A percentile compares a stretch with the other conserved stretches of the same genome.
phyloP scores from a whole-genome alignment of 2,797 vertebrate genomes.

The Sandelia bainsii region DNA sequence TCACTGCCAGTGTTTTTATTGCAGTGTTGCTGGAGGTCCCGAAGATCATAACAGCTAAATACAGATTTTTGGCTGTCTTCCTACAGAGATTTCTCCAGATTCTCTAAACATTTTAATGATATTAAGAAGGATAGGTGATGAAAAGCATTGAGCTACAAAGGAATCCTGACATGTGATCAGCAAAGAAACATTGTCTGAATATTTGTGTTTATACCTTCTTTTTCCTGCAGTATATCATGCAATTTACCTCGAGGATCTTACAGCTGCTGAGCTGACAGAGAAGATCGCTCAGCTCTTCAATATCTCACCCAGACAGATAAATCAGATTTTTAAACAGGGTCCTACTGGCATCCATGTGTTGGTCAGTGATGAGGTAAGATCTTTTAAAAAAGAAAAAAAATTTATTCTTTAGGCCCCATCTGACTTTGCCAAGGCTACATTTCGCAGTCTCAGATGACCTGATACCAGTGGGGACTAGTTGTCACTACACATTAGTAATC shows the following conservation, averaged over 20 bases:
- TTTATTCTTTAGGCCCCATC: neutral
- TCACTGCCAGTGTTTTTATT: no score
- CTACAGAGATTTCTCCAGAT: no score
- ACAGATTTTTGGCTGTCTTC: no score
- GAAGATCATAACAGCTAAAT: no score
- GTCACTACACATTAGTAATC: neutral
- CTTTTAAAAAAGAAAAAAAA: no score
- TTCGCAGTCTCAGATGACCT: neutral
- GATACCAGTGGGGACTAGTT: neutral
- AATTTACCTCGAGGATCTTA: slow-evolving; percentile 95
- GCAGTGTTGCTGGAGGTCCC: no score
- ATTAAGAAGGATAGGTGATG: no score
- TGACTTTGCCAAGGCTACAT: neutral
- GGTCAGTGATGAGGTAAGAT: slow-evolving; percentile 93
- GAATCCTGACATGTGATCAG: no score
- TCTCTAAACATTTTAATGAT: no score
- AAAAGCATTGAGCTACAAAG: no score
- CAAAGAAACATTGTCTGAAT: neutral
- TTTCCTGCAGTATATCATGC: slow-evolving; percentile 93
- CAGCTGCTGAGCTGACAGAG: slow-evolving; percentile 89
- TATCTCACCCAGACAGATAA: slow-evolving; percentile 94
- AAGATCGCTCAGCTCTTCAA: slow-evolving; percentile 97
- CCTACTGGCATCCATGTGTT: slow-evolving; percentile 97
- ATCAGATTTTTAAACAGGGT: slow-evolving; percentile 96
- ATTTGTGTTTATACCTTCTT: neutral